Base-by-base conservation (phyloP, 2,888 invertebrate species). In the Epinotia ramella region DNA sequence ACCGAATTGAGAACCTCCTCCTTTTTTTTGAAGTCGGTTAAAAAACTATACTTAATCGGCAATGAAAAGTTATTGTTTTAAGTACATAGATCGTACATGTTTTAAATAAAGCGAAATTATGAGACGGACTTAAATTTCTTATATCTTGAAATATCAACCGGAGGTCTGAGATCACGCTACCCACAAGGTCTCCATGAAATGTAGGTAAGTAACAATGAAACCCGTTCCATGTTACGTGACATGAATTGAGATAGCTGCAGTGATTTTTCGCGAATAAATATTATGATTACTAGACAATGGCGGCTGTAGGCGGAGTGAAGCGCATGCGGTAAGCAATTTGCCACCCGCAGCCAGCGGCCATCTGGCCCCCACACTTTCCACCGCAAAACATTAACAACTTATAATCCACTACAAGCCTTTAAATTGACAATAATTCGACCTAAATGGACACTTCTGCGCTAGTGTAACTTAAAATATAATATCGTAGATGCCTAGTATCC, bases 401-500 rank as follows among this genome's bases (percentile, higher is more conserved):
- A 33, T 60, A 33, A 28, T 16, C 16, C 60, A 60, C 60, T 28
- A 16, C 60, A 12, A 12, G 28, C 60, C 60, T 24, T 18, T 11
- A 24, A 60, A 28, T 13, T 24, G 28, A 33, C 60, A 28, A 28
- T 33, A 62, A 33, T n/a, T 7, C 16, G 0, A 68, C 24, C 3
- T 20, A 40, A 16, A 67, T 56, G 40, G 33, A 44, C 44, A 44
- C 59, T 59, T 59, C 44, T 33, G n/a, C 24, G 28, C 24, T 59
- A 59, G 20, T 13, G 13, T 59, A 13, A 59, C 59, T 59, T 59
- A 24, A 59, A 59, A 57, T 57, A 40, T n/a, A 28, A n/a, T 62
- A 63, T 18, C 62, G 53, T 18, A 68, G 13, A 66, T 20, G 60
- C 33, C 46, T 66, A 53, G 59, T 59, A 33, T 20, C 62, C 73